Evolutionary conservation across 92 coral and sea anemone genomes (phyloP).

Genomic region (Actinernus sp.): DNA sequence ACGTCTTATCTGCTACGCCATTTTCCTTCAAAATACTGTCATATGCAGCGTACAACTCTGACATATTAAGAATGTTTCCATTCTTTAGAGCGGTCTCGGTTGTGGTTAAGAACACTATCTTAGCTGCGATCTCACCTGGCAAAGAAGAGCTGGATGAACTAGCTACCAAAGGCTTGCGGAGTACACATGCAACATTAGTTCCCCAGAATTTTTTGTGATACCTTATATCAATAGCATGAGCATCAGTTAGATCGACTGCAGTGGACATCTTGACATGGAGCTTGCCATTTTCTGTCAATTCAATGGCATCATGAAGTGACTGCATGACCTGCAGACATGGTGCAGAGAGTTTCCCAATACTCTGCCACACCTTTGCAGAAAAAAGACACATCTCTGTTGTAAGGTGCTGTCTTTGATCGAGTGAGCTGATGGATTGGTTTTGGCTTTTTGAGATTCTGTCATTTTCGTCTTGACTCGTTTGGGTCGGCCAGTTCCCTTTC

Average conservation of each 20-base stretch:
- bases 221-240: constrained; percentile 68
- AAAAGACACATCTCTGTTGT: constrained; percentile 62
- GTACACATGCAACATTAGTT: constrained; percentile 44
- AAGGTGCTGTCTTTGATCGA: no score
- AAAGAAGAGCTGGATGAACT: constrained; percentile 5
- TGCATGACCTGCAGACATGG: no score
- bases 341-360: constrained; percentile 52
- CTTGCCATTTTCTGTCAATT: constrained; percentile 39
- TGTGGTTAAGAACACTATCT: constrained; percentile 56
- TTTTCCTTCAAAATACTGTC: constrained; percentile 38
- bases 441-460: no score
- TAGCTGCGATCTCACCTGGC: constrained; percentile 51
- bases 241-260: constrained; percentile 64
- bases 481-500: no score
- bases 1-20: constrained; percentile 20
- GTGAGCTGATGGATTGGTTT: no score
- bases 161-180: constrained; percentile 50
- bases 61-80: constrained; percentile 34
- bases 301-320: constrained; percentile 46
- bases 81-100: constrained; percentile 41
- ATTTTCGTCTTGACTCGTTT: no score
- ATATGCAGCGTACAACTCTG: constrained; percentile 25
- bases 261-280: constrained; percentile 55
- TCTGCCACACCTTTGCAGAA: constrained; percentile 64
- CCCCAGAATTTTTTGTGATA: constrained; percentile 63